A percentile compares a stretch with the other conserved stretches of the same genome.
Conservation (phyloP, 2,113 vertebrate genomes). For the Morone saxatilis region DNA sequence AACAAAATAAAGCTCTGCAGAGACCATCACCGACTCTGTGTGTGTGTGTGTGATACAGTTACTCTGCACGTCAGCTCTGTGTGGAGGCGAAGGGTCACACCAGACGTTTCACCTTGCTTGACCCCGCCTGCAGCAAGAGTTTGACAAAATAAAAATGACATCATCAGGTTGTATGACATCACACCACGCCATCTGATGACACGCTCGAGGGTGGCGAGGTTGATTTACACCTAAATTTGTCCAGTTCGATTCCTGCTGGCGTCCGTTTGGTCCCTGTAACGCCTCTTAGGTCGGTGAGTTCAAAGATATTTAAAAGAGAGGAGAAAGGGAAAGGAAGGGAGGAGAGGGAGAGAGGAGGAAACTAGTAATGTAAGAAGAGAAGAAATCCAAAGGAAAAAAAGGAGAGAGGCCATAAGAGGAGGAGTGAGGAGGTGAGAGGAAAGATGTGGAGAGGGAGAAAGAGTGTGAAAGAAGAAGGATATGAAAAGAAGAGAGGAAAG, state of each 20-base stretch:
- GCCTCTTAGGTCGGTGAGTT: not conserved
- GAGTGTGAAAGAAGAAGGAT: not conserved
- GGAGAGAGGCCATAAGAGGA: not conserved
- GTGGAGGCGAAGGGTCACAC: constrained; percentile 11
- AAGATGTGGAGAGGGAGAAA: too few relatives aligned
- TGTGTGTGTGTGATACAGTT: not conserved
- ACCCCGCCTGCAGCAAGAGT: not conserved
- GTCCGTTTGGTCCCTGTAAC: not conserved
- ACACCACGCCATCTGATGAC: constrained; percentile 21
- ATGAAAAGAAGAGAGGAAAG: not conserved
- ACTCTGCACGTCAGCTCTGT: too few relatives aligned
- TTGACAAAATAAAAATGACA: not conserved
- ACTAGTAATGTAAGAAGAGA: too few relatives aligned
- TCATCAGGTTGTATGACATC: constrained; percentile 18
- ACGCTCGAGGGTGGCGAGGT: not conserved
- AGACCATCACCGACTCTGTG: constrained; percentile 20
- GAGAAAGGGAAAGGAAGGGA: too few relatives aligned
- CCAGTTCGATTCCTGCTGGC: not conserved
- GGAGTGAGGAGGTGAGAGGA: not conserved
- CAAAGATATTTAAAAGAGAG: not conserved
- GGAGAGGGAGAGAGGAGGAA: too few relatives aligned
- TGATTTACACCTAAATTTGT: constrained; percentile 17
- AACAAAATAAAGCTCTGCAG: constrained; percentile 42
- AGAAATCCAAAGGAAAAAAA: too few relatives aligned
- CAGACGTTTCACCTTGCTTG: constrained; percentile 25